Conservation (phyloP, 2,797 vertebrate species). For the Paguma larvata region DNA sequence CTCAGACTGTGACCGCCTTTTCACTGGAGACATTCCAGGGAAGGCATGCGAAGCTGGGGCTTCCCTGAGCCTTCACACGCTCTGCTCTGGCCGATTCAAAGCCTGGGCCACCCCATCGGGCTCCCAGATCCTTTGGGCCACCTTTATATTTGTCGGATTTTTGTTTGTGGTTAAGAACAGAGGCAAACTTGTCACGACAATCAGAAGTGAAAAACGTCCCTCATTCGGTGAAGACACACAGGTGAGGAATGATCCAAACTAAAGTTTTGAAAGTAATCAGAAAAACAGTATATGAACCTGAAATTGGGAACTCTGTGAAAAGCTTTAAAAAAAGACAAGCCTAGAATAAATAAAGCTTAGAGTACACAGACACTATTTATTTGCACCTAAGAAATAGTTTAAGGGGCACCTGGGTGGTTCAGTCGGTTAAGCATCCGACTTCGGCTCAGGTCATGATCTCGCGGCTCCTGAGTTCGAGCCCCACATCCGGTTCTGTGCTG, state of each 20-base stretch:
- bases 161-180: background rate
- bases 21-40: background rate
- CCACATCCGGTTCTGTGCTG: too few species aligned
- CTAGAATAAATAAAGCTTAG: background rate
- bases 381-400: background rate
- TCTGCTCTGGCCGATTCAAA: background rate
- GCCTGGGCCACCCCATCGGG: background rate
- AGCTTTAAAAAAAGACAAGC: background rate
- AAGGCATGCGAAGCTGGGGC: background rate
- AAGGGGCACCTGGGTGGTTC: background rate
- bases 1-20: background rate
- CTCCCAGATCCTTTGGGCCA: background rate
- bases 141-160: background rate
- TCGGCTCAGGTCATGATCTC: too few species aligned
- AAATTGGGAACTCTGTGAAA: background rate
- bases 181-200: background rate
- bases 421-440: too few species aligned
- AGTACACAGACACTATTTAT: background rate
- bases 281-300: background rate
- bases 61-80: background rate
- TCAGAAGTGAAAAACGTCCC: background rate
- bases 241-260: background rate
- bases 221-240: background rate
- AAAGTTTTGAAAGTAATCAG: background rate
- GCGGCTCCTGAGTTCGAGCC: too few species aligned